Evolutionary conservation across 2,797 vertebrate species (phyloP), one percentile per base, ranked within the genome.

Genomic region (Acanthis flammea): DNA sequence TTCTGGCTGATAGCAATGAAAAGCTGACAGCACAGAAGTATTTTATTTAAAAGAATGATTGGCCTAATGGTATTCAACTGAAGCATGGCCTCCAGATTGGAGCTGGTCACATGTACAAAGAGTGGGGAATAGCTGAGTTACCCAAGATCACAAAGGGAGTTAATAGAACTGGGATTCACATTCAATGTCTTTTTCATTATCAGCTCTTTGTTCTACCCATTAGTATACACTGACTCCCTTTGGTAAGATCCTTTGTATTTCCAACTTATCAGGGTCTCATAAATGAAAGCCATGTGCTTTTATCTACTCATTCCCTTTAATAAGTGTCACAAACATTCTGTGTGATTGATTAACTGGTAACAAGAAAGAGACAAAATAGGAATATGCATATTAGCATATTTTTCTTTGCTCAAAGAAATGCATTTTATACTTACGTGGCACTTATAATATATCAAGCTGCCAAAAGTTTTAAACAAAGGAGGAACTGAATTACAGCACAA

Each of bases 221-320:
- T 97, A 96, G 96, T 94, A 94, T 70, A 96, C 85, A 88, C 92
- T 86, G 95, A 95, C 82, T 97, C 95, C 87, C 95, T 96, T 97
- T 96, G 95, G 94, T 97, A 91, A 91, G 82, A 92, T 90, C 79
- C 92, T 96, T 96, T 97, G 92, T 96, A 88, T 94, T 96, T 96
- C 95, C 89, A 95, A 82, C 92, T 97, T 97, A 95, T 81, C 95
- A 96, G 92, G 87, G 95, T 80, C 87, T 95, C 94, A 73, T 86
- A 95, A 96, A 95, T 94, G 91, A 92, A 96, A 97, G 94, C 93
- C 95, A 88, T 93, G 89, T 90, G 92, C 95, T 97, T 96, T 97
- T 97, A 95, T 97, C 96, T 95, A 83, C 92, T 96, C 89, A 84
- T 94, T 96, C 91, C 89, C 95, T 96, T 96, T 96, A 95, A 94